A percentile compares a stretch with the other conserved stretches of the same genome.
Evolutionary conservation across 2,797 vertebrate species (phyloP).

Genomic region (Allenopithecus nigroviridis): DNA sequence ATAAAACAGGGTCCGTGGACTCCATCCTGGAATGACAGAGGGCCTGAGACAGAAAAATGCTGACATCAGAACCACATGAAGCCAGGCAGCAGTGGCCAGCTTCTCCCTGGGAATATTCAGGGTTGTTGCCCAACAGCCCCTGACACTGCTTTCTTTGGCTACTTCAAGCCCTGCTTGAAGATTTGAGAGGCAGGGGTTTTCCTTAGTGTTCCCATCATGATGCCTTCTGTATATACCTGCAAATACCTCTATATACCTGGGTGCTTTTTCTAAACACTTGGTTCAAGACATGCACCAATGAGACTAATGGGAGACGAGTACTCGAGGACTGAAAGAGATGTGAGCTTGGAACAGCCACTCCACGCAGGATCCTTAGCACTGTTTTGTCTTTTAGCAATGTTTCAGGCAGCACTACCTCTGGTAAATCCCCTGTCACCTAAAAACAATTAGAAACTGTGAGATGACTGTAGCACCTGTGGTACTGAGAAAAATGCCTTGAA

Average conservation of each 20-base stretch:
- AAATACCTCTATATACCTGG: not conserved
- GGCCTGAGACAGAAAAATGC: not conserved
- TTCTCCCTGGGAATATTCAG: not conserved
- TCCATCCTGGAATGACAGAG: not conserved
- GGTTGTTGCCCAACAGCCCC: not conserved
- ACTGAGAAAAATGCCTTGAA: not conserved
- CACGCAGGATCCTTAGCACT: not conserved
- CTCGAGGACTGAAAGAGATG: not conserved
- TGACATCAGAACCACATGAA: not conserved
- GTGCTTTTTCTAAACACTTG: not conserved
- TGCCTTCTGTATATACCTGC: not conserved
- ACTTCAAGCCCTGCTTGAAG: not conserved
- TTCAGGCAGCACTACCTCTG: not conserved
- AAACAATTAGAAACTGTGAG: not conserved
- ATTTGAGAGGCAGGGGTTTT: not conserved
- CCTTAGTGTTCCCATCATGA: not conserved
- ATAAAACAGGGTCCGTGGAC: not conserved
- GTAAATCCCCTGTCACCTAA: not conserved
- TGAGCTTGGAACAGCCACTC: not conserved
- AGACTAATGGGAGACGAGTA: not conserved
- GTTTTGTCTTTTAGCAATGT: not conserved
- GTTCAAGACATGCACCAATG: not conserved
- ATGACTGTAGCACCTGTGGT: not conserved
- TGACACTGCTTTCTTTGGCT: not conserved
- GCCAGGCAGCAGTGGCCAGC: too few species aligned